Evolutionary conservation across 2,888 invertebrate genomes (phyloP), one percentile per base, ranked within the genome.

Genomic region (Acheta domesticus): DNA sequence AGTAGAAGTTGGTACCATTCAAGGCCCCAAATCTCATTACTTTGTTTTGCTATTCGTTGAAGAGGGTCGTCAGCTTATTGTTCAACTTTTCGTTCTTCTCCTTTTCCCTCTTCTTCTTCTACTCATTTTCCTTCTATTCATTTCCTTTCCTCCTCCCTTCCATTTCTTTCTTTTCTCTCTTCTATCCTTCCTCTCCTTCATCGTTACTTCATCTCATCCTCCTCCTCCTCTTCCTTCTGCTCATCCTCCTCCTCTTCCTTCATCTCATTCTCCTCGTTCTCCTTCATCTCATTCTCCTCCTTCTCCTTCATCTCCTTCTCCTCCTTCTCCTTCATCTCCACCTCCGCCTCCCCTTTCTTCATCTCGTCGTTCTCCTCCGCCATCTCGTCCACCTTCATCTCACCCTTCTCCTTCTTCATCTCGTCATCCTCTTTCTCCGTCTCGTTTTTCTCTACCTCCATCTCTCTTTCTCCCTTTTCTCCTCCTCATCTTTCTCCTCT

Each of bases 121-220:
- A 4, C 8, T 1, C 3, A 1, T 4, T n/a, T 8, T 19, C 11
- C 73, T 4, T 5, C n/a, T n/a, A 4, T 11, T n/a, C 8, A 5
- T 73, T n/a, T 11, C 8, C 11, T 8, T n/a, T n/a, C 5, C 11
- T 8, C 20, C 73, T 73, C 11, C 12, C 11, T 1, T 73, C 73
- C 20, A 8, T 20, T 1, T 11, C 73, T 0, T 20, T 12, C n/a
- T 1, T 73, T 20, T 14, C 0, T 20, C 20, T 20, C 0, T 3
- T 23, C 4, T n/a, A 0, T n/a, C 73, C 8, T 0, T 73, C 16
- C 8, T 73, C n/a, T 1, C 5, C 11, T 73, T 19, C n/a, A 4
- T 73, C 73, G 5, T 11, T 8, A 11, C 73, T 73, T 8, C 20
- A 4, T 73, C 73, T 5, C 16, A 0, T 73, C n/a, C 8, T 73